Conservation (phyloP, 1,140 invertebrate genomes). For the Kradibia gibbosae region DNA sequence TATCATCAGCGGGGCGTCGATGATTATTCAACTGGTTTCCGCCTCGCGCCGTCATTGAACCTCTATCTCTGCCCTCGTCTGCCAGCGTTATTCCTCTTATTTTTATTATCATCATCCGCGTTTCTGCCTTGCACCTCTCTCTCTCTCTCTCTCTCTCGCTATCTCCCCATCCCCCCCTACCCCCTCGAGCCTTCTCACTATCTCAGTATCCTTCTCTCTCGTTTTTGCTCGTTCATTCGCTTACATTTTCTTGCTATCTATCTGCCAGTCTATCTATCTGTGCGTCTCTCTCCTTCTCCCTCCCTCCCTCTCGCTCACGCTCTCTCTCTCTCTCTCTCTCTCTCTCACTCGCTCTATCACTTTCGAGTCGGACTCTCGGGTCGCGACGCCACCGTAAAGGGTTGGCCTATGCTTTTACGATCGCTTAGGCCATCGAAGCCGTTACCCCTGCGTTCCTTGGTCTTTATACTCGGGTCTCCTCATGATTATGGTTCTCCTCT, state of each 20-base stretch:
- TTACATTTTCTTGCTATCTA: too few species aligned
- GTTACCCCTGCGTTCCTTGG: neutral
- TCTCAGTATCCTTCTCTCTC: too few species aligned
- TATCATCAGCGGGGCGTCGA: conserved; percentile 33
- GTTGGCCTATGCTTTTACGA: conserved; percentile 44
- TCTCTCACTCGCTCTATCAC: neutral
- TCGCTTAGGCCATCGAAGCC: conserved; percentile 12
- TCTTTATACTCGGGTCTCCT: conserved; percentile 27
- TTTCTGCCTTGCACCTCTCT: neutral
- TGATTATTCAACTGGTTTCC: conserved; percentile 44
- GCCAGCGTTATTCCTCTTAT: neutral
- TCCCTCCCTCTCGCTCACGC: too few species aligned
- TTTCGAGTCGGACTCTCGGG: neutral
- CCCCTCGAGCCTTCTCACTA: too few species aligned
- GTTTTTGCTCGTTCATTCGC: neutral
- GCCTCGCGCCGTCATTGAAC: neutral
- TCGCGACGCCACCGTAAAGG: conserved; percentile 8
- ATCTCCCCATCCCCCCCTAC: too few species aligned
- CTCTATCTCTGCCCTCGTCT: too few species aligned
- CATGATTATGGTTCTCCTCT: conserved; percentile 27
- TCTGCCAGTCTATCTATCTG: too few species aligned
- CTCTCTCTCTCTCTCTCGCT: too few species aligned
- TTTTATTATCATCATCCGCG: conserved; percentile 38
- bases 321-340: too few species aligned
- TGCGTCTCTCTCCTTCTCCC: neutral